Evolutionary conservation across 1,140 invertebrate genomes (phyloP).

Genomic region (Drosophila sp.): DNA sequence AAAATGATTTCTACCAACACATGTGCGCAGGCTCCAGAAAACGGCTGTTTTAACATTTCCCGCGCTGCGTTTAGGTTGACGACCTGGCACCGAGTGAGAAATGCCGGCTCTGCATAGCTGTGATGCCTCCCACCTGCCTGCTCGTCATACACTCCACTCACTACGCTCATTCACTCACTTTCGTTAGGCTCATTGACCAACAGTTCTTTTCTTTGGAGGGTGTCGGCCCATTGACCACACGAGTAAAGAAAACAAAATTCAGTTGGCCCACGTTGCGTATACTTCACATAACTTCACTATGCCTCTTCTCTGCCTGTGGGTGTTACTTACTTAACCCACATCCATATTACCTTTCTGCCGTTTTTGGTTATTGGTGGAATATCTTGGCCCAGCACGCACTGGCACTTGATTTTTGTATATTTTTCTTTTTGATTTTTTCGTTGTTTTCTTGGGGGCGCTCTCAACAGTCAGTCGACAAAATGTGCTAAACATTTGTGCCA

Average conservation of each 20-base stretch:
- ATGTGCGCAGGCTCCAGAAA: conserved; percentile 56
- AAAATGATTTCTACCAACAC: not conserved
- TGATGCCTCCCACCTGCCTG: conserved; percentile 11
- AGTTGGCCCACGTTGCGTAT: conserved; percentile 58
- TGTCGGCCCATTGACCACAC: not conserved
- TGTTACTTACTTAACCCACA: conserved; percentile 51
- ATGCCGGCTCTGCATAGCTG: conserved; percentile 29
- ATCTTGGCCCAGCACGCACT: conserved; percentile 62
- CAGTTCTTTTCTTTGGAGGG: conserved; percentile 1
- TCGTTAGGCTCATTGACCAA: conserved; percentile 14
- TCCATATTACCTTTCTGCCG: conserved; percentile 32
- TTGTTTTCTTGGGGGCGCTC: conserved; percentile 44
- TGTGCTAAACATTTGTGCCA: conserved; percentile 40
- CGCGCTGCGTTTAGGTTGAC: conserved; percentile 67
- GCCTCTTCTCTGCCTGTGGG: conserved; percentile 21
- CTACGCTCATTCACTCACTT: conserved; percentile 34
- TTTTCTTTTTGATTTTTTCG: conserved; percentile 11
- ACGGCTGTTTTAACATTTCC: conserved; percentile 76
- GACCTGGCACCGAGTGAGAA: conserved; percentile 51
- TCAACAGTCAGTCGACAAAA: conserved; percentile 41
- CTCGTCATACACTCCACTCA: conserved; percentile 43
- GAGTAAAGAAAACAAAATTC: conserved; percentile 31
- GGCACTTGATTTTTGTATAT: conserved; percentile 50
- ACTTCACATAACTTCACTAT: conserved; percentile 31
- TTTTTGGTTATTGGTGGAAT: conserved; percentile 39